Evolutionary conservation across 2,888 invertebrate genomes (phyloP).

Genomic region (Pseudococcus viburni): DNA sequence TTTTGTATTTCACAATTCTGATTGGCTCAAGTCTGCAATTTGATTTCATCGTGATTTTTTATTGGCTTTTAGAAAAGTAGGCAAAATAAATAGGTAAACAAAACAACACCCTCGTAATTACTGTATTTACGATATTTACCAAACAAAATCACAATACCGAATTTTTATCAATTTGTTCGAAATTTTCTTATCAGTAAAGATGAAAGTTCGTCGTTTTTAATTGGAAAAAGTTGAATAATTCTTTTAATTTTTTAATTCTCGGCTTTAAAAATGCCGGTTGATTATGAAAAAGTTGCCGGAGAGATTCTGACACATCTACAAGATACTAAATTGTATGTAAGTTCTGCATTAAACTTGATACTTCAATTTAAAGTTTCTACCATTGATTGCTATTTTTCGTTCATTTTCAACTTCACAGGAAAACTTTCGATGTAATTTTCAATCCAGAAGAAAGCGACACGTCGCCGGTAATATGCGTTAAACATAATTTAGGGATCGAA

Average conservation of each 20-base stretch:
- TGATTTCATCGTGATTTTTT: background rate
- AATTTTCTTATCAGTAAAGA: too few species aligned
- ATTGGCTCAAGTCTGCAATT: background rate
- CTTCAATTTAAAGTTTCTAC: conserved; percentile 50
- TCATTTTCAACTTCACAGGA: conserved; percentile 76
- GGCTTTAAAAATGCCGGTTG: background rate
- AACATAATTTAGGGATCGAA: conserved; percentile 88
- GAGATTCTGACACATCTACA: background rate
- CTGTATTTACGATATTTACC: background rate
- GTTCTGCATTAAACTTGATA: conserved; percentile 38
- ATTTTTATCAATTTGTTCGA: too few species aligned
- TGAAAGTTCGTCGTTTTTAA: too few species aligned
- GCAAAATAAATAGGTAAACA: background rate
- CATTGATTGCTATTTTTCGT: background rate
- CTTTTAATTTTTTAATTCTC: background rate
- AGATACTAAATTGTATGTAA: conserved; percentile 29
- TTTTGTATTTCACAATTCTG: background rate
- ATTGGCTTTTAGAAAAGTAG: background rate
- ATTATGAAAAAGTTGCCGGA: background rate
- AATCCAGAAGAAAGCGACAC: conserved; percentile 84
- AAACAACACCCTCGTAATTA: too few species aligned
- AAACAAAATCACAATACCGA: background rate
- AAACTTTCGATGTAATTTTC: conserved; percentile 88
- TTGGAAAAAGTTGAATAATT: background rate
- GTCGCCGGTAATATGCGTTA: conserved; percentile 87